These are phyloP conservation scores for Cerceris ruficornis DNA, from an alignment of 2,888 invertebrate genomes.

Conservation along the genomic window DNA sequence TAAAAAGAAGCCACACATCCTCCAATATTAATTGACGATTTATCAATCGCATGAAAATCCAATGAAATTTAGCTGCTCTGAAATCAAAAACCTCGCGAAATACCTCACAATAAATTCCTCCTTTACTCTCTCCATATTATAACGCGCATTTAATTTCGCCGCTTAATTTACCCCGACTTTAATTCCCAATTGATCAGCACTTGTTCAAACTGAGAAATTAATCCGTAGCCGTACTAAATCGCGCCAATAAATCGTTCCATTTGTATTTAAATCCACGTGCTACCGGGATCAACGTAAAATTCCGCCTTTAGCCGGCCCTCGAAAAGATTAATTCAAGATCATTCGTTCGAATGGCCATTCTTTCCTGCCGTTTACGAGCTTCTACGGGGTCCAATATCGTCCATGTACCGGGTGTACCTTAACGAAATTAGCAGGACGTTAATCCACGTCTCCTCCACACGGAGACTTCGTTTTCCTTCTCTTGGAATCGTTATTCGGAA, in stretches of 20 bases:
- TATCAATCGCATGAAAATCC: neutral
- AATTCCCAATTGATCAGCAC: neutral
- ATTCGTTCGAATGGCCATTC: slow-evolving; percentile 29
- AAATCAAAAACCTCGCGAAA: too few relatives aligned
- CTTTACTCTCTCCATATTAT: neutral
- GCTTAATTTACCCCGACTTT: neutral
- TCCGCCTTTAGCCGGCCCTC: neutral
- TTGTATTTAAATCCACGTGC: slow-evolving; percentile 34
- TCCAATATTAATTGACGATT: too few relatives aligned
- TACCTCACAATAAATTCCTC: too few relatives aligned
- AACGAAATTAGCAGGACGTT: slow-evolving; percentile 44
- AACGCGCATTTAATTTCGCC: neutral
- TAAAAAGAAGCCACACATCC: too few relatives aligned
- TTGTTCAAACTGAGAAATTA: neutral
- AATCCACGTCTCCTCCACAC: slow-evolving; percentile 46
- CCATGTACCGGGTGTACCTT: slow-evolving; percentile 44
- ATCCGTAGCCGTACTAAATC: neutral
- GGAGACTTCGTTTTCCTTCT: slow-evolving; percentile 8
- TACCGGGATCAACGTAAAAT: slow-evolving; percentile 10
- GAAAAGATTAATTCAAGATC: slow-evolving; percentile 31
- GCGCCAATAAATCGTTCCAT: slow-evolving; percentile 32
- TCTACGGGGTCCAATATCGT: slow-evolving; percentile 22
- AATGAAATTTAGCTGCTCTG: neutral
- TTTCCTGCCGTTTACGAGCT: slow-evolving; percentile 5
- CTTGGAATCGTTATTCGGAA: neutral